Percentiles rank a stretch among this genome's conserved stretches.
Conservation (phyloP, 1,140 invertebrate genomes). For the Heliconius congener region DNA sequence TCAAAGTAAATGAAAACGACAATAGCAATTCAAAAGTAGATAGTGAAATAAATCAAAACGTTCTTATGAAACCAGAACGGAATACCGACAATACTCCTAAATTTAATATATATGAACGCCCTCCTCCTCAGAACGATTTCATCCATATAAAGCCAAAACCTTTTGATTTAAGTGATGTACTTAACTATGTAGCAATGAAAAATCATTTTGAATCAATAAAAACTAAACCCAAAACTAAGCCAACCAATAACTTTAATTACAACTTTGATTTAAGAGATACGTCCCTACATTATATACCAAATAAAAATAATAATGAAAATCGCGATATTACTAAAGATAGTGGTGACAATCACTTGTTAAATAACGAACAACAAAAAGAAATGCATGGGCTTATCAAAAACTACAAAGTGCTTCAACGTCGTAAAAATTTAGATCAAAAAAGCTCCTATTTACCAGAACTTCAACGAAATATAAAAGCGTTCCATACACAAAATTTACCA, state of each 20-base stretch:
- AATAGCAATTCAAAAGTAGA: slow-evolving; percentile 35
- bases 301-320: slow-evolving; percentile 31
- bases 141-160: slow-evolving; percentile 47
- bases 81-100: slow-evolving; percentile 56
- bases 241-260: slow-evolving; percentile 32
- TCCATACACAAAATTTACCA: slow-evolving; percentile 56
- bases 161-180: slow-evolving; percentile 56
- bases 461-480: slow-evolving; percentile 52
- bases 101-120: slow-evolving; percentile 47
- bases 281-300: slow-evolving; percentile 40
- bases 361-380: slow-evolving; percentile 53
- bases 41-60: slow-evolving; percentile 22
- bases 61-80: slow-evolving; percentile 26
- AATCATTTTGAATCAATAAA: slow-evolving; percentile 70
- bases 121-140: slow-evolving; percentile 53
- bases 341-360: slow-evolving; percentile 40
- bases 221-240: slow-evolving; percentile 54
- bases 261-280: slow-evolving; percentile 42
- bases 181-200: slow-evolving; percentile 64
- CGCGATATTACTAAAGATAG: slow-evolving; percentile 37
- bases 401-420: slow-evolving; percentile 72
- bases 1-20: slow-evolving; percentile 44
- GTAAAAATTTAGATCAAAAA: slow-evolving; percentile 46
- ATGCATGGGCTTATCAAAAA: slow-evolving; percentile 68
- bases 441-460: slow-evolving; percentile 47